Evolutionary conservation across 2,888 invertebrate species (phyloP), one percentile per base, ranked within the genome.

Genomic region (Apamea crenata): DNA sequence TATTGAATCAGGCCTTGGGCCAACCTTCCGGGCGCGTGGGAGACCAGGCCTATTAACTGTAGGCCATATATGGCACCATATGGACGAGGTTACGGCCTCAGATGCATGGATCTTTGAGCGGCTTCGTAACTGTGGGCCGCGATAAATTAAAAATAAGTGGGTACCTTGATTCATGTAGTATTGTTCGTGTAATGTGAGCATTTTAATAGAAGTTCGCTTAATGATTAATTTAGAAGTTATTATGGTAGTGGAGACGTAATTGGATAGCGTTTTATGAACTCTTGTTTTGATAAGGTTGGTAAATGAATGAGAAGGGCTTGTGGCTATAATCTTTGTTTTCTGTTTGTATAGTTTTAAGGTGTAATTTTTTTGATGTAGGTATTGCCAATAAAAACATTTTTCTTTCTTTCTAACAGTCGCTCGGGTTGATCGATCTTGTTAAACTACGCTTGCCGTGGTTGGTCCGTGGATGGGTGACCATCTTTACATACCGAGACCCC

Each of bases 41-140:
- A 91, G 90, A 89, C 89, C 87, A 80, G 91, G 86, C 88, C 91
- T 87, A 92, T 92, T 92, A 92, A 76, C 84, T 69, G 61, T 87
- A 83, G 78, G 56, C 89, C 88, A 74, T 88, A 89, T 90, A 85
- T 66, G 87, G 90, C 67, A 56, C 68, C 70, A 80, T 85, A 82
- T 82, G 77, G 83, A 87, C 87, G 89, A 90, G 91, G 90, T 86
- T 87, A 75, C 70, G 87, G 81, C 90, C 90, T 90, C 80, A 75
- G 81, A 85, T 86, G 77, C 74, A 80, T 84, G 70, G 88, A 77
- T 87, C 84, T 88, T 81, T 81, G 83, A 83, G 76, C 77, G 32
- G 80, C 72, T 69, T 47, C 56, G 66, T 69, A 69, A 81, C 80
- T 84, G 80, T 86, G 77, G 86, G 82, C 71, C 67, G 67, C 56